Evolutionary conservation across 1,140 invertebrate species (phyloP).

Genomic region (Berghia stephanieae): DNA sequence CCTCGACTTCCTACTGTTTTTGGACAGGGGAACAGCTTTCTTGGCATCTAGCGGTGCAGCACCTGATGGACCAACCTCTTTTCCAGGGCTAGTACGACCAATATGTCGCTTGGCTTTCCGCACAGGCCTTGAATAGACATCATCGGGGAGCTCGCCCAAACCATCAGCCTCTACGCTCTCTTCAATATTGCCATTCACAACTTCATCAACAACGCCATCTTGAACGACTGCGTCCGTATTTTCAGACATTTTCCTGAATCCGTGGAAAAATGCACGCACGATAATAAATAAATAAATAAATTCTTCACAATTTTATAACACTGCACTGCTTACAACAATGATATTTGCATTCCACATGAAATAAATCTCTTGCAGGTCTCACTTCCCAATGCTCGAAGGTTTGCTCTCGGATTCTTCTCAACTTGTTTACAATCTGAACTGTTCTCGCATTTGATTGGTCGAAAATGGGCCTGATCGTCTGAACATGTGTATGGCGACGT

Average conservation of each 20-base stretch:
- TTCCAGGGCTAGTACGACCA: conserved; percentile 27
- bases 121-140: conserved; percentile 32
- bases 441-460: conserved; percentile 25
- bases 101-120: conserved; percentile 39
- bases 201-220: conserved; percentile 38
- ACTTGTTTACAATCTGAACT: conserved; percentile 30
- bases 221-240: conserved; percentile 37
- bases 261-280: too few relatives aligned
- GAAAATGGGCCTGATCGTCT: conserved; percentile 14
- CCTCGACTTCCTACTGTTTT: conserved; percentile 55
- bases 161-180: conserved; percentile 9
- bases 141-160: conserved; percentile 25
- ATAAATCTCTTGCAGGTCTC: background rate
- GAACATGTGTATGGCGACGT: background rate
- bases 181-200: conserved; percentile 33
- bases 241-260: conserved; percentile 31
- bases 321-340: background rate
- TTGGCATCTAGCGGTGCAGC: conserved; percentile 27
- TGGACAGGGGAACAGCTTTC: conserved; percentile 38
- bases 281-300: background rate
- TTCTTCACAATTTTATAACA: background rate
- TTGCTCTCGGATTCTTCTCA: background rate
- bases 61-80: conserved; percentile 30
- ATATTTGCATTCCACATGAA: background rate
- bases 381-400: background rate